Percentiles rank a stretch among this genome's conserved stretches.
Conservation (phyloP, 2,797 vertebrate genomes). For the Botia almorhae region DNA sequence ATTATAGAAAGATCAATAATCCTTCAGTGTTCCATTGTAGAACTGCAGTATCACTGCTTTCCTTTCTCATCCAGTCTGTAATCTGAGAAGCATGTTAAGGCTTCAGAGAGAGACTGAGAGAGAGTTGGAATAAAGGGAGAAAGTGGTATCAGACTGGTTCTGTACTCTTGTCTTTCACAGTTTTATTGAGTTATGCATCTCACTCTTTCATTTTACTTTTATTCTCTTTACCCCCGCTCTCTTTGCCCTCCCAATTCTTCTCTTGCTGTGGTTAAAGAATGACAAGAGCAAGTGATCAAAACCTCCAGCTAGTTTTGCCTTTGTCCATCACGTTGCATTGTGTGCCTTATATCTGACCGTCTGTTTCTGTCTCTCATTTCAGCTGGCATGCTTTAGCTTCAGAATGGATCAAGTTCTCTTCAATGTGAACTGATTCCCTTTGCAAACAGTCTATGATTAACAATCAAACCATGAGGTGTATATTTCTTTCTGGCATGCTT, state of each 20-base stretch:
- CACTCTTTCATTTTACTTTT: slow-evolving; percentile 45
- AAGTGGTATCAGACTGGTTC: slow-evolving; percentile 30
- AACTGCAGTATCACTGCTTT: slow-evolving; percentile 6
- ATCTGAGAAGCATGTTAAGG: slow-evolving; percentile 34
- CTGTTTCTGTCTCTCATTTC: slow-evolving; percentile 38
- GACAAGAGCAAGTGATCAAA: slow-evolving; percentile 81
- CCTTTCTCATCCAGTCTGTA: slow-evolving; percentile 26
- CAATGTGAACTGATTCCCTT: slow-evolving; percentile 51
- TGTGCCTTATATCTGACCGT: slow-evolving; percentile 40
- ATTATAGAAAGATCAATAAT: neutral
- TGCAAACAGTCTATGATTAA: slow-evolving; percentile 56
- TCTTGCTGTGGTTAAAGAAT: slow-evolving; percentile 44
- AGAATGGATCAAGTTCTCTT: slow-evolving; percentile 52
- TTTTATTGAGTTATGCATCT: slow-evolving; percentile 43
- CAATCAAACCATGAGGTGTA: slow-evolving; percentile 21
- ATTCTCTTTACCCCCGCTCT: slow-evolving; percentile 37
- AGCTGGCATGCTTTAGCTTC: slow-evolving; percentile 43
- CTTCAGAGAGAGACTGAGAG: slow-evolving; percentile 9
- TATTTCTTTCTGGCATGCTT: too few relatives aligned
- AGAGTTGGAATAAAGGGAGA: slow-evolving; percentile 1
- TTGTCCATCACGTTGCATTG: slow-evolving; percentile 82
- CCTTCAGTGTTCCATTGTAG: neutral
- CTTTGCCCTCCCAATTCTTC: slow-evolving; percentile 46
- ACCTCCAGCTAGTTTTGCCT: slow-evolving; percentile 84
- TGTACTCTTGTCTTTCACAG: slow-evolving; percentile 49